Base-by-base conservation (phyloP, 2,113 vertebrate species). In the Parus major region DNA sequence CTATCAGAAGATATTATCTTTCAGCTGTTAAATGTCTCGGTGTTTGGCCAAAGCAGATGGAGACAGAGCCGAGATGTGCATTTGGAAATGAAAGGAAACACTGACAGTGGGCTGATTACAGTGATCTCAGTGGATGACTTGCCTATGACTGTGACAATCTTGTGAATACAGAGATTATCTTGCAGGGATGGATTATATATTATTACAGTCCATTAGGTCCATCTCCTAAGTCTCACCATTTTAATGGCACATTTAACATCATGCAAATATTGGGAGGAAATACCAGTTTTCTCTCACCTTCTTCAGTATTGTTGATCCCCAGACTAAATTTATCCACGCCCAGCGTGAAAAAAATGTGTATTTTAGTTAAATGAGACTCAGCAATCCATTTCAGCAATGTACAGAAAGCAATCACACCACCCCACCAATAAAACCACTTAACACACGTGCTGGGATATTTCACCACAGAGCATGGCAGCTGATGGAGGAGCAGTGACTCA, bases 11-110 rank as follows among this genome's bases (percentile, higher is more conserved):
- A 90, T 86, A 90, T 24, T 81, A 88, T 60, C 92, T 90, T 84
- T 84, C 94, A 93, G 91, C 82, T 88, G 82, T 88, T 92, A 92
- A 85, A 83, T 63, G 92, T 88, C 69, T 93, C 39, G 3, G 15
- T 15, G 91, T 73, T 80, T 87, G 95, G 76, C 81, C 75, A 92
- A 96, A 96, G 93, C 82, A 97, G 96, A 94, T 36, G 94, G 57
- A 92, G 52, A 41, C 78, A 89, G 59, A 82, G 44, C 86, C 10
- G 47, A 95, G 65, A 91, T 65, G 63, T 55, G 76, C 81, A 31
- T 88, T 97, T 97, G 92, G 86, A 93, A 94, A 95, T 80, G 49
- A 76, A 69, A 94, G 86, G 52, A 46, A 88, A 77, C 61, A 71
- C 90, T 93, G 89, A 70, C 64, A 79, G 96, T 64, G 82, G 66